Evolutionary conservation across 2,888 invertebrate species (phyloP), one percentile per base, ranked within the genome.

Genomic region (Noctuana brunneofusca): DNA sequence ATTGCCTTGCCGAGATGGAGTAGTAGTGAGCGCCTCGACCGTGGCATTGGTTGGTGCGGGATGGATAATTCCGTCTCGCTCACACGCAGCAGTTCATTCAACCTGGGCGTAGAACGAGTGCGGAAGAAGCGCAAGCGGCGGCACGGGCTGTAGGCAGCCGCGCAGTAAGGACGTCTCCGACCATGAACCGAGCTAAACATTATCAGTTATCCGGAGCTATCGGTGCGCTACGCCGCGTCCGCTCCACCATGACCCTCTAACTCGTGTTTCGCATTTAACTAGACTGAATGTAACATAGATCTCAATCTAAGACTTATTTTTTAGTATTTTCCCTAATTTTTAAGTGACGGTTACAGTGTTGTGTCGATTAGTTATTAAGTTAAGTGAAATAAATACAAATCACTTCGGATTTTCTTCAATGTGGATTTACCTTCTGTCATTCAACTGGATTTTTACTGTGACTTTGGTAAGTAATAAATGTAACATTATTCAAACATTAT

Each of bases 281-380:
- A 86, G 90, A 91, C 90, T 91, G 91, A 89, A 85, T 80, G 89
- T 79, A 90, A 90, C 90, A 72, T 83, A 87, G 91, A 91, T 91
- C 91, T 91, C 90, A 91, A 84, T 74, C 83, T 79, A 90, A 91
- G 91, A 90, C 91, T 91, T 85, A 86, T 74, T 86, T 59, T 63
- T 63, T 57, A 63, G 56, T 58, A 72, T 84, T 85, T 81, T 81
- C 75, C 74, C 79, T 80, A 80, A 50, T 74, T 80, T 78, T 84
- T 89, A 85, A 89, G 89, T 89, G 89, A 85, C 84, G 73, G 80
- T 82, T 81, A 69, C 68, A 78, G 87, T 88, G 89, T 80, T 78
- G 83, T 81, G 88, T 83, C 56, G 84, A 83, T 81, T 84, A 68
- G 64, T 80, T 81, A 79, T 78, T 83, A 72, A 72, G 71, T 72